phyloP scores from a whole-genome alignment of 2,113 vertebrate species.

The Gambusia holbrooki region DNA sequence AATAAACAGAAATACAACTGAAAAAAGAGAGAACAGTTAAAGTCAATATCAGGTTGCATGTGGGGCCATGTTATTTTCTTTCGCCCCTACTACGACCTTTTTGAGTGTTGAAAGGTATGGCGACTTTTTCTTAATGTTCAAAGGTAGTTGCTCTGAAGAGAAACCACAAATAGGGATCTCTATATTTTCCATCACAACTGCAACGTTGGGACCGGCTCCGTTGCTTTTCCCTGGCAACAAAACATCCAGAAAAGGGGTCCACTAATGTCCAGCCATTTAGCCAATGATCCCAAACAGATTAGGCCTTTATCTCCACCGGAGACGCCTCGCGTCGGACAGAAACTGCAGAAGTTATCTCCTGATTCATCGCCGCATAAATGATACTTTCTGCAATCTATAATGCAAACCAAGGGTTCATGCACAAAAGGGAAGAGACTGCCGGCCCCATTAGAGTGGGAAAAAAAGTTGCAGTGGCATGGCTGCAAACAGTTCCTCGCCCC shows the following conservation, averaged over 20 bases:
- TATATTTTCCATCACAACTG: not conserved
- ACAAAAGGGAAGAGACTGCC: conserved; percentile 41
- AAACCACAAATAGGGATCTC: not conserved
- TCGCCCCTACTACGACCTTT: too few relatives aligned
- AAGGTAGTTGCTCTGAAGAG: not conserved
- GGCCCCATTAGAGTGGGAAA: conserved; percentile 49
- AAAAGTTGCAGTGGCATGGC: conserved; percentile 62
- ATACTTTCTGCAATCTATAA: conserved; percentile 56
- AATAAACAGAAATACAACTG: not conserved
- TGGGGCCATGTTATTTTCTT: too few relatives aligned
- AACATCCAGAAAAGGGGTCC: not conserved
- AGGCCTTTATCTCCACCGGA: conserved; percentile 23
- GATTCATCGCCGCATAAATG: conserved; percentile 45
- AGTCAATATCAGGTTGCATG: too few relatives aligned
- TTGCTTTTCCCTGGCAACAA: conserved; percentile 8
- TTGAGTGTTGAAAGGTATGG: not conserved
- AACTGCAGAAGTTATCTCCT: conserved; percentile 15
- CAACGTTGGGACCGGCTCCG: not conserved
- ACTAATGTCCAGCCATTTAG: not conserved
- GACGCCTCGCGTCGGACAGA: conserved; percentile 11
- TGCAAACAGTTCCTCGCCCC: conserved; percentile 59
- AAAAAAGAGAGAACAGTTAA: too few relatives aligned
- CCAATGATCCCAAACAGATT: conserved; percentile 7
- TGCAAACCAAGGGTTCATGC: conserved; percentile 59
- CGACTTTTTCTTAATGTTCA: not conserved